Evolutionary conservation across 2,113 vertebrate species (phyloP).

Genomic region (Jacana jacana): DNA sequence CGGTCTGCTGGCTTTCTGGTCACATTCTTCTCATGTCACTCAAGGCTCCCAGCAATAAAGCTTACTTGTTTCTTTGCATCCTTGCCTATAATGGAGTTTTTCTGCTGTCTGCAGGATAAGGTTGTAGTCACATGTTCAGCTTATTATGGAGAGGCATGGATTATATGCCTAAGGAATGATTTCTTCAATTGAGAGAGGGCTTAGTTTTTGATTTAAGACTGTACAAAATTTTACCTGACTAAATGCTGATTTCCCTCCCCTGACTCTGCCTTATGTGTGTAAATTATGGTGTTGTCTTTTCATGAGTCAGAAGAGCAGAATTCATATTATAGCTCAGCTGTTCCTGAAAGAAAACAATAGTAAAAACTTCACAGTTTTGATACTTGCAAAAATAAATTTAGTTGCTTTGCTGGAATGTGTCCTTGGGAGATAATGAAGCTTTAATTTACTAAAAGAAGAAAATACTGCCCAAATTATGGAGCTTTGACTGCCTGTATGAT

Average conservation of each 20-base stretch:
- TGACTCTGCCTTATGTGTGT: neutral
- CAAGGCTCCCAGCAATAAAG: neutral
- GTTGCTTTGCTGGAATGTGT: neutral
- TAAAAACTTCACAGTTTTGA: neutral
- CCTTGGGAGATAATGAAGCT: neutral
- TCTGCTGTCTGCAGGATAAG: neutral
- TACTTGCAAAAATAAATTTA: neutral
- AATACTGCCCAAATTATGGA: neutral
- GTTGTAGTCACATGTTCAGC: neutral
- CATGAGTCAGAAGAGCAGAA: neutral
- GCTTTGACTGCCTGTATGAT: neutral
- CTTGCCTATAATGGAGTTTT: neutral
- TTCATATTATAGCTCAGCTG: neutral
- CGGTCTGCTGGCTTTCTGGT: neutral
- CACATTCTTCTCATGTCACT: neutral
- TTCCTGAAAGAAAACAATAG: neutral
- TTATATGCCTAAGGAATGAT: neutral
- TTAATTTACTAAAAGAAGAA: neutral
- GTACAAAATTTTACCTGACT: neutral
- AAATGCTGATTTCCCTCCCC: neutral
- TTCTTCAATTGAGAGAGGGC: neutral
- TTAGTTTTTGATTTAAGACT: neutral
- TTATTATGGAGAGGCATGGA: neutral
- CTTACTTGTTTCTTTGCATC: neutral
- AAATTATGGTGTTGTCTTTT: neutral